Evolutionary conservation across 1,140 invertebrate genomes (phyloP).

Genomic region (Neomicropteryx cornuta): DNA sequence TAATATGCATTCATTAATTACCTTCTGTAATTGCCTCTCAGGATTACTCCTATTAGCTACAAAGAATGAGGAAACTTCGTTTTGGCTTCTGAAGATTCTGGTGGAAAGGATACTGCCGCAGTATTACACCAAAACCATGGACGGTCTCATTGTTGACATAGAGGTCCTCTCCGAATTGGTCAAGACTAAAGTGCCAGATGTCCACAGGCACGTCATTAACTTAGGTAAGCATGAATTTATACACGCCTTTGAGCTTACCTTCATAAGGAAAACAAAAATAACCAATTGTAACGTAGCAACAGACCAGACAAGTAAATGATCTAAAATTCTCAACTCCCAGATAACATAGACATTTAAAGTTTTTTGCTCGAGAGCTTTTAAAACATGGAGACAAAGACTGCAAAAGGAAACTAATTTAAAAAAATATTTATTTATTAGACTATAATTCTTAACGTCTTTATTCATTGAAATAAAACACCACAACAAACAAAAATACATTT

Average conservation of each 20-base stretch:
- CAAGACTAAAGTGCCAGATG: conserved; percentile 64
- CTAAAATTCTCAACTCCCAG: conserved; percentile 3
- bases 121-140: conserved; percentile 83
- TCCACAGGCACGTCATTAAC: conserved; percentile 66
- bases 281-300: not conserved
- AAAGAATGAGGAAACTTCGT: conserved; percentile 79
- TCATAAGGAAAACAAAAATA: too few relatives aligned
- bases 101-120: conserved; percentile 79
- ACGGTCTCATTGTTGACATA: conserved; percentile 75
- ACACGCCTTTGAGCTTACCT: not conserved
- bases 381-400: too few relatives aligned
- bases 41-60: conserved; percentile 75
- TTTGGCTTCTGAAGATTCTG: conserved; percentile 81
- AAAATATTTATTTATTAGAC: too few relatives aligned
- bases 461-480: too few relatives aligned
- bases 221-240: conserved; percentile 46
- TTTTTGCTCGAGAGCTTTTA: too few relatives aligned
- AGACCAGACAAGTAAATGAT: not conserved
- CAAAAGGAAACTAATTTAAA: too few relatives aligned
- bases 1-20: too few relatives aligned
- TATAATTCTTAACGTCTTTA: too few relatives aligned
- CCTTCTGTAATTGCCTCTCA: too few relatives aligned
- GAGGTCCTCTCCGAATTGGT: conserved; percentile 79
- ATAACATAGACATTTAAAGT: too few relatives aligned
- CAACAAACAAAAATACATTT: too few relatives aligned